Conservation (phyloP, 2,113 vertebrate genomes). For the Sphaerodactylus townsendi region DNA sequence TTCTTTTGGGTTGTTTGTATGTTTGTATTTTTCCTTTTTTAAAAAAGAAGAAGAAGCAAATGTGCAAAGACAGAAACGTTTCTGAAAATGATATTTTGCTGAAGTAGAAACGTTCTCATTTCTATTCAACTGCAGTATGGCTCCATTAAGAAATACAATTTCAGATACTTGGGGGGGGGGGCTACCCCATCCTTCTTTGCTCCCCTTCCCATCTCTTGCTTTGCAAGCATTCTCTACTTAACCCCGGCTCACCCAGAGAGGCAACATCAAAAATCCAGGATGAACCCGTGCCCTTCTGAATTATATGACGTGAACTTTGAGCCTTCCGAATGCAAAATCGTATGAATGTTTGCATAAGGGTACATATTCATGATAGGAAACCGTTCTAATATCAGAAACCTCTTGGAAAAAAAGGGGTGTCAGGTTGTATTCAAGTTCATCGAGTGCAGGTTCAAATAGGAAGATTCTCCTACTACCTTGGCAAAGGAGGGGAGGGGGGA, state of each 20-base stretch:
- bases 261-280: slow-evolving; percentile 41
- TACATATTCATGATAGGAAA: slow-evolving; percentile 43
- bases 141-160: slow-evolving; percentile 14
- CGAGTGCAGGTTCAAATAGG: slow-evolving; percentile 56
- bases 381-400: slow-evolving; percentile 49
- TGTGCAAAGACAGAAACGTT: slow-evolving; percentile 18
- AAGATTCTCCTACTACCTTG: slow-evolving; percentile 37
- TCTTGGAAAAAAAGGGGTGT: slow-evolving; percentile 29
- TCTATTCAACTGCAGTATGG: slow-evolving; percentile 11
- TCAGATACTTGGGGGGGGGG: slow-evolving; percentile 1
- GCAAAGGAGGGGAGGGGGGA: not conserved
- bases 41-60: slow-evolving; percentile 12
- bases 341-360: slow-evolving; percentile 46
- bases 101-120: fast-evolving
- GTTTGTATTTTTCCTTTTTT: not conserved
- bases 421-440: slow-evolving; percentile 56
- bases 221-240: not conserved
- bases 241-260: not conserved
- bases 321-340: slow-evolving; percentile 58
- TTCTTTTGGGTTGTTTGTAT: slow-evolving; percentile 38
- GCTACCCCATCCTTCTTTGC: slow-evolving; percentile 32
- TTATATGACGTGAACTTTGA: slow-evolving; percentile 61
- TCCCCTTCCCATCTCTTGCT: slow-evolving; percentile 19
- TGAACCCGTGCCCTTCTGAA: slow-evolving; percentile 61
- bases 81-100: slow-evolving; percentile 33